Conservation (phyloP, 2,888 invertebrate genomes). For the Tipula unca region DNA sequence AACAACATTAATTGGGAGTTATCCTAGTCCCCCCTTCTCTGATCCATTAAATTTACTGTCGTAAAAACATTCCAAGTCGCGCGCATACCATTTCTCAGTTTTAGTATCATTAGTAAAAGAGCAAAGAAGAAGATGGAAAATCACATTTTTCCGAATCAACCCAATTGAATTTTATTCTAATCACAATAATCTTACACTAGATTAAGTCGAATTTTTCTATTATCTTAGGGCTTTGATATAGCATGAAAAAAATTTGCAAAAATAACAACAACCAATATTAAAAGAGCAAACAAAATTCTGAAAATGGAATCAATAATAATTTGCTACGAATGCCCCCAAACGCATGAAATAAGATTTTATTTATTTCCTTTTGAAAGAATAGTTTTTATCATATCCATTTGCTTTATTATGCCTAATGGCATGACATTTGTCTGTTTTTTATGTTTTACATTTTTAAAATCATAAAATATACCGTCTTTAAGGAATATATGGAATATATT, state of each 20-base stretch:
- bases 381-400: not conserved
- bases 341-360: not conserved
- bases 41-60: not conserved
- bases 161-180: not conserved
- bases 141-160: not conserved
- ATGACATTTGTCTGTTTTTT: not conserved
- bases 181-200: not conserved
- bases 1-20: not conserved
- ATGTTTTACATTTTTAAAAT: not conserved
- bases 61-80: not conserved
- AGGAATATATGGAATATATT: not conserved
- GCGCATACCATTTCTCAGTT: not conserved
- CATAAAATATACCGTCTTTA: not conserved
- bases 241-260: not conserved
- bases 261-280: not conserved
- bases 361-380: not conserved
- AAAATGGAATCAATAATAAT: not conserved
- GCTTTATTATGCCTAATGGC: not conserved
- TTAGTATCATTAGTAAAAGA: not conserved
- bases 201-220: not conserved
- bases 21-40: not conserved
- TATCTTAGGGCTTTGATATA: not conserved
- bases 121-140: not conserved
- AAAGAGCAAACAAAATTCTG: not conserved
- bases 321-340: not conserved